A percentile compares a stretch with the other conserved stretches of the same genome.
Conservation (phyloP, 2,797 vertebrate species). For the Clarias platycephalus region DNA sequence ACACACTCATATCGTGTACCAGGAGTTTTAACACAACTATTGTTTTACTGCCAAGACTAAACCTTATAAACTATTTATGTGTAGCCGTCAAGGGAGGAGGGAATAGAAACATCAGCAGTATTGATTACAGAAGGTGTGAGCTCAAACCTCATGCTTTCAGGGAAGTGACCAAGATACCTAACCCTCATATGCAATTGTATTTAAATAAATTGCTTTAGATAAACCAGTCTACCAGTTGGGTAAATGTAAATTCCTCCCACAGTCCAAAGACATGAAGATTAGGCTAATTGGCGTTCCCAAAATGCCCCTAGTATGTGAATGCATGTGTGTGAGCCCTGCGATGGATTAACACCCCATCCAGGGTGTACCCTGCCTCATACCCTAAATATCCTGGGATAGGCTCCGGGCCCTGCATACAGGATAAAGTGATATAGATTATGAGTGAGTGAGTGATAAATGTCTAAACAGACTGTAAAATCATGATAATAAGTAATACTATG, state of each 20-base stretch:
- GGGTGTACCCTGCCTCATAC: too few species aligned
- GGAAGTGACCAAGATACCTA: neutral
- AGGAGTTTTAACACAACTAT: neutral
- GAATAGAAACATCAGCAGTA: constrained; percentile 17
- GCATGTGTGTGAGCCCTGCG: too few species aligned
- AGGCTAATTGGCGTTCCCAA: too few species aligned
- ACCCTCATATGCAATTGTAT: neutral
- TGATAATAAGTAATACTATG: neutral
- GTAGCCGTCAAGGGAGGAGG: neutral
- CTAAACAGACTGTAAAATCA: too few species aligned
- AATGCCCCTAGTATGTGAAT: too few species aligned
- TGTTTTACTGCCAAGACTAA: neutral
- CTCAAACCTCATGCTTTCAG: neutral
- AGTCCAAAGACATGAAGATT: too few species aligned
- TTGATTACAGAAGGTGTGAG: neutral
- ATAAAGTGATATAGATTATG: too few species aligned
- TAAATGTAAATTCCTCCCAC: neutral
- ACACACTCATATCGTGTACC: neutral
- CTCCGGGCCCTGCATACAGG: too few species aligned
- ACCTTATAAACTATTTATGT: constrained; percentile 33
- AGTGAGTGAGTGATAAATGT: neutral
- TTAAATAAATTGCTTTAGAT: neutral
- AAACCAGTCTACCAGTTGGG: neutral
- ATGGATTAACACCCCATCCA: too few species aligned
- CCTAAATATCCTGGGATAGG: too few species aligned